Conservation (phyloP, 2,113 vertebrate species). For the human region DNA sequence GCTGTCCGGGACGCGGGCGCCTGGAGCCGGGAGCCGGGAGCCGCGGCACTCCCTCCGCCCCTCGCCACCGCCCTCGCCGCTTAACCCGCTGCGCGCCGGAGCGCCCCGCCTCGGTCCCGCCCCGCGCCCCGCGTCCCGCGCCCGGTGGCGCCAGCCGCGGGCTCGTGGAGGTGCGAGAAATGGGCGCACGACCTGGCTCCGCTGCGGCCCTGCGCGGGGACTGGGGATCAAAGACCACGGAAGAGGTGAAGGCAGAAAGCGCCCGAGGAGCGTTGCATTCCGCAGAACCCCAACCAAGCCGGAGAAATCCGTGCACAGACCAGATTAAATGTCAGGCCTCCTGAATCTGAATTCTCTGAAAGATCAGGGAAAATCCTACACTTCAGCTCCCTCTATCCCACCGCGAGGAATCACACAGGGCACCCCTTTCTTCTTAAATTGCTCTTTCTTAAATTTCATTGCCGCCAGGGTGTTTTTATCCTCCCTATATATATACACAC, state of each 20-base stretch:
- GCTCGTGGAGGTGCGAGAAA: not conserved
- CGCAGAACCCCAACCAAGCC: not conserved
- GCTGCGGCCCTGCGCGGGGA: accelerated
- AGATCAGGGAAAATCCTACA: not conserved
- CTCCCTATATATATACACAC: not conserved
- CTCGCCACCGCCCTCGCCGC: not conserved
- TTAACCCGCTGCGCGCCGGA: not conserved
- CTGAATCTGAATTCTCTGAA: not conserved
- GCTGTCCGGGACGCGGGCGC: slow-evolving; percentile 58
- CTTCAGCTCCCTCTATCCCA: not conserved
- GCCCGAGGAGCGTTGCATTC: not conserved
- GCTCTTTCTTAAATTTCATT: not conserved
- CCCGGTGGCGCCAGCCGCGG: accelerated
- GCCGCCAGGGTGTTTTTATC: not conserved
- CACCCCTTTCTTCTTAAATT: not conserved
- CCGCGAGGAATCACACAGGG: not conserved
- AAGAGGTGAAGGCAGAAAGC: not conserved
- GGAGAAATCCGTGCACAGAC: not conserved
- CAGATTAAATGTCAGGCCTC: not conserved
- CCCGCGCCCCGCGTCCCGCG: not conserved
- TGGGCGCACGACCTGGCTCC: not conserved
- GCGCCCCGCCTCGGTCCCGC: not conserved
- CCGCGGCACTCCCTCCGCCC: slow-evolving; percentile 51
- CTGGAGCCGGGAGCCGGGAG: not conserved
- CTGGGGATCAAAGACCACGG: accelerated